These are phyloP conservation scores for Drosophila sp. DNA, from an alignment of 1,140 invertebrate species.

Conservation along the genomic window DNA sequence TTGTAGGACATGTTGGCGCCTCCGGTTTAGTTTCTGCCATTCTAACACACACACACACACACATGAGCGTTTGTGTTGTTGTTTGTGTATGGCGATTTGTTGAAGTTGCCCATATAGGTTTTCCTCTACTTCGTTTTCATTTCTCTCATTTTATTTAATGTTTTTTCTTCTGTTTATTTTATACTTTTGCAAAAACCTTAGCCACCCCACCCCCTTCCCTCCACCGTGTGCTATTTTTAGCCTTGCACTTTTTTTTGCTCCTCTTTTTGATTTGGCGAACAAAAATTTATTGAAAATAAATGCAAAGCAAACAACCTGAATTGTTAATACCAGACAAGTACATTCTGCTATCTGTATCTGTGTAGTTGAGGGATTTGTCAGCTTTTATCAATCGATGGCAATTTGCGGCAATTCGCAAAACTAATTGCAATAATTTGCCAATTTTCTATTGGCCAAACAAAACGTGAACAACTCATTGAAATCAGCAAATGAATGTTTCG, in stretches of 20 bases:
- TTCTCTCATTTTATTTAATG: slow-evolving; percentile 11
- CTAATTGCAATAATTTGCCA: slow-evolving; percentile 16
- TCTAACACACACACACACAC: slow-evolving; percentile 14
- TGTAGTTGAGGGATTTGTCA: not conserved
- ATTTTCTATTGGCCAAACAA: not conserved
- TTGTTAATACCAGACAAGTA: not conserved
- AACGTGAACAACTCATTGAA: not conserved
- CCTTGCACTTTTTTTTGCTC: slow-evolving; percentile 31
- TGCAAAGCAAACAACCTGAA: slow-evolving; percentile 7
- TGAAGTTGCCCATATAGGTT: slow-evolving; percentile 69
- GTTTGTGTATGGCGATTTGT: slow-evolving; percentile 73
- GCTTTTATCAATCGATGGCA: slow-evolving; percentile 13
- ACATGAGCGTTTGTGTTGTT: slow-evolving; percentile 33
- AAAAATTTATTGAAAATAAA: slow-evolving; percentile 11
- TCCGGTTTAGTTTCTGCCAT: slow-evolving; percentile 72
- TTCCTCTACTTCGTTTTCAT: slow-evolving; percentile 16
- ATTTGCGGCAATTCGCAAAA: slow-evolving; percentile 6
- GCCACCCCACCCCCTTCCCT: too few species aligned
- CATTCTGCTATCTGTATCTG: not conserved
- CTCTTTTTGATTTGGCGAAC: not conserved
- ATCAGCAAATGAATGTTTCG: not conserved
- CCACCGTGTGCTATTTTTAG: slow-evolving; percentile 49
- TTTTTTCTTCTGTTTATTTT: slow-evolving; percentile 26
- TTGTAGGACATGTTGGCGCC: slow-evolving; percentile 81
- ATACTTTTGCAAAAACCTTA: slow-evolving; percentile 17